Base-by-base conservation (phyloP, 2,797 vertebrate species). In the Lerista edwardsae region DNA sequence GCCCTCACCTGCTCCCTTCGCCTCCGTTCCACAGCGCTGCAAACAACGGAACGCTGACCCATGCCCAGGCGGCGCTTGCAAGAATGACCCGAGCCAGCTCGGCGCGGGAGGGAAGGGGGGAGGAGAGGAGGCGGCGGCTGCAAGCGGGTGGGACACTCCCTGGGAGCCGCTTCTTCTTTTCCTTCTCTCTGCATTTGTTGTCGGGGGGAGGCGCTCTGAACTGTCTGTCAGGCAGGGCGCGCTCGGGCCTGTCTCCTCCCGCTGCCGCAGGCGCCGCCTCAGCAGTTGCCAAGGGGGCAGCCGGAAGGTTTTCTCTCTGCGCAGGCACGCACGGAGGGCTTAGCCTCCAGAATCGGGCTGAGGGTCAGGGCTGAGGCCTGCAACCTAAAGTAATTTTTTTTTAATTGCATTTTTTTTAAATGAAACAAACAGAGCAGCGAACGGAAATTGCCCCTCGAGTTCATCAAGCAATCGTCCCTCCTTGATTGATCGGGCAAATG, bases 41-140 rank as follows among this genome's bases (percentile, higher is more conserved):
- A 85, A 51, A 69, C 47, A 19, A 34, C n/a, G 64, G 51, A 39
- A 21, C 25, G 44, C 71, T 59, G 62, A 75, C 79, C 79, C 84
- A 86, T 81, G 79, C 84, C 74, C 84, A 27, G 51, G 19, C 71
- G 62, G 51, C 78, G 78, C 73, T 39, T 15, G 73, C 79, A 11
- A 82, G 27, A 67, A 44, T 27, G 78, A 36, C 29, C 71, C 69
- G 47, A 73, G 69, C 78, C 72, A 31, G 27, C 69, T 34, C 71
- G 1, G 62, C 34, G 34, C 64, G 75, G 44, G 61, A 36, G 76
- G 29, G 10, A 9, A 27, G 41, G 3, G 15, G 55, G 29, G 23
- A 29, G 65, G 10, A 23, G 44, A 4, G 34, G 23, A 9, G 36
- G 31, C 57, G 19, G 29, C 2, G 6, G 64, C 44, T 47, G 44